Conservation (phyloP, 2,797 vertebrate genomes). For the Eptatretus atami region DNA sequence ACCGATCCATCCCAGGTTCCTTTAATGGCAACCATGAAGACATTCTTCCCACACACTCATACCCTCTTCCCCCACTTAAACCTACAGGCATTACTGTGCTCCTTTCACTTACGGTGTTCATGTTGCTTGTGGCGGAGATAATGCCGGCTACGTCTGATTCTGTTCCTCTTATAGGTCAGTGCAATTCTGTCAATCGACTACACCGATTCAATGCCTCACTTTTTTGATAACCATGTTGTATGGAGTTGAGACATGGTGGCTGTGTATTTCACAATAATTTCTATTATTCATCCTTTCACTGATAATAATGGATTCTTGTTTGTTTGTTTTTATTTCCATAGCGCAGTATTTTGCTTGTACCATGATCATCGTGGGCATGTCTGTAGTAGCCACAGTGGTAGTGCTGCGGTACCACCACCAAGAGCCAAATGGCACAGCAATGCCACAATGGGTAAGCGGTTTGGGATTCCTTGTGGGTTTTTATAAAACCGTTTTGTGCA, state of each 20-base stretch:
- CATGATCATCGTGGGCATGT: constrained; percentile 39
- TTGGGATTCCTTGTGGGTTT: no score
- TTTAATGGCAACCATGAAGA: no score
- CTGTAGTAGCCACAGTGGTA: constrained; percentile 28
- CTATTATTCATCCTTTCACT: no score
- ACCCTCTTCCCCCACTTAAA: no score
- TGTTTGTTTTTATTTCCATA: constrained; percentile 9
- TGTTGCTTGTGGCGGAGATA: constrained; percentile 71
- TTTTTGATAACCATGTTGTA: no score
- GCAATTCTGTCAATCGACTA: neutral
- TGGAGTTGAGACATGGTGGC: no score
- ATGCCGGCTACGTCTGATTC: constrained; percentile 86
- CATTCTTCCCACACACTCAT: no score
- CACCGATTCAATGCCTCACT: no score
- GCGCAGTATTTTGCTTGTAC: constrained; percentile 41
- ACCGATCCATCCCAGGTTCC: no score
- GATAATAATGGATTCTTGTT: neutral
- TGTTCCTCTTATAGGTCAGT: constrained; percentile 56
- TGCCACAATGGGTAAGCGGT: constrained; percentile 31
- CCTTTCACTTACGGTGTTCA: constrained; percentile 63
- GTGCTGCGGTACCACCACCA: constrained; percentile 37
- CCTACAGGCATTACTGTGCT: constrained; percentile 60
- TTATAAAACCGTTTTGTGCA: no score
- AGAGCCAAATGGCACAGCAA: constrained; percentile 25
- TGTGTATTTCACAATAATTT: no score